These are phyloP conservation scores for Pseudomyrmex sp. DNA, from an alignment of 1,140 invertebrate genomes.

Conservation along the genomic window DNA sequence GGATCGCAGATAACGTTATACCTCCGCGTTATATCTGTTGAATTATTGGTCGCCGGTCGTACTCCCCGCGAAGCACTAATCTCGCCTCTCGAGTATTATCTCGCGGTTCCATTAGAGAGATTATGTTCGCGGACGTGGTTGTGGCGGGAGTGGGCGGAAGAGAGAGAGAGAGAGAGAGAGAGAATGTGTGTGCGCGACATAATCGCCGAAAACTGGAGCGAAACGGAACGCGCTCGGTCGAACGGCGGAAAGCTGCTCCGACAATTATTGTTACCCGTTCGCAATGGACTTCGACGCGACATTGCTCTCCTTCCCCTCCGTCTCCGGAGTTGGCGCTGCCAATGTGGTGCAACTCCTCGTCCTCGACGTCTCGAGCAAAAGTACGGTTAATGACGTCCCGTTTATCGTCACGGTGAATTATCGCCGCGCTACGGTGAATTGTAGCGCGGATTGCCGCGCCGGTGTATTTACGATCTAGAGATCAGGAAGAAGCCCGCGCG, in stretches of 20 bases:
- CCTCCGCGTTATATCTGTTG: slow-evolving; percentile 9
- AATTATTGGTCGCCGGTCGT: slow-evolving; percentile 11
- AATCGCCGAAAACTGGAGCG: slow-evolving; percentile 51
- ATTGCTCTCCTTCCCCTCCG: background rate
- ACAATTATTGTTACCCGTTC: slow-evolving; percentile 25
- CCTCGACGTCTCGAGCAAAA: background rate
- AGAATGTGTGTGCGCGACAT: background rate
- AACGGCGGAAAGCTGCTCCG: slow-evolving; percentile 11
- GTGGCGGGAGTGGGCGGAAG: background rate
- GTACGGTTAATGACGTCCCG: slow-evolving; percentile 22
- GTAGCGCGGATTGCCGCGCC: background rate
- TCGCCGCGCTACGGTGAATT: background rate
- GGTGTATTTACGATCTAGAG: background rate
- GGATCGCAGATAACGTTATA: slow-evolving; percentile 29
- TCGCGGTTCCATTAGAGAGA: slow-evolving; percentile 67
- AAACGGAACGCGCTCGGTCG: background rate
- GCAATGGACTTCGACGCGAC: slow-evolving; percentile 11
- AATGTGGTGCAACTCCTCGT: background rate
- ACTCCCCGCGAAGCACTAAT: background rate
- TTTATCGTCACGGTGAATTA: slow-evolving; percentile 46
- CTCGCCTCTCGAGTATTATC: background rate
- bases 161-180: background rate
- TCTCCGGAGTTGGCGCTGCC: background rate
- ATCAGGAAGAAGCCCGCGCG: background rate
- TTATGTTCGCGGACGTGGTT: slow-evolving; percentile 43